These are phyloP conservation scores for Sarcophaga bullata DNA, from an alignment of 1,140 invertebrate genomes.

Conservation along the genomic window DNA sequence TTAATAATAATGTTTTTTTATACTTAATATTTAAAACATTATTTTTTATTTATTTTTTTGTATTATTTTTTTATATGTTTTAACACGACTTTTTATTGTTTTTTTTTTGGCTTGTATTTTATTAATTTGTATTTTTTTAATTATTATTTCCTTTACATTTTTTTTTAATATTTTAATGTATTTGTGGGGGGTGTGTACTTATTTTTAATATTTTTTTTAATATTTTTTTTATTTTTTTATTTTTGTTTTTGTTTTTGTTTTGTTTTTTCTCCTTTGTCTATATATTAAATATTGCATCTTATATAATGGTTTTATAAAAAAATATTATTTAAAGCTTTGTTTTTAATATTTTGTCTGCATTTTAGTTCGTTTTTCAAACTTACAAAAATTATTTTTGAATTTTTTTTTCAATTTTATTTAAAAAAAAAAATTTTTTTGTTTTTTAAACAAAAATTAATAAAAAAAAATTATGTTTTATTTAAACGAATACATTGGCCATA, in stretches of 20 bases:
- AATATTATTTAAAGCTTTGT: constrained; percentile 40
- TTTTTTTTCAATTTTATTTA: neutral
- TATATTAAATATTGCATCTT: constrained; percentile 39
- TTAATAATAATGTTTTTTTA: too few species aligned
- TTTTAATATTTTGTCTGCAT: constrained; percentile 35
- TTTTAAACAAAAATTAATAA: neutral
- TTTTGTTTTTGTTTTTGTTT: constrained; percentile 22
- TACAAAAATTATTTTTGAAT: constrained; percentile 29
- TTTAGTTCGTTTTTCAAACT: constrained; percentile 42
- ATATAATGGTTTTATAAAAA: constrained; percentile 42
- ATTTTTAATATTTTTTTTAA: constrained; percentile 27
- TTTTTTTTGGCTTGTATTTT: neutral
- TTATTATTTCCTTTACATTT: neutral
- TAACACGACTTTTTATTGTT: neutral
- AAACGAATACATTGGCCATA: too few species aligned
- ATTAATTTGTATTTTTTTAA: neutral
- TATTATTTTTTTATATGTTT: too few species aligned
- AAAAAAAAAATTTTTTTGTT: too few species aligned
- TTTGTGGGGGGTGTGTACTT: neutral
- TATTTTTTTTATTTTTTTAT: constrained; percentile 1
- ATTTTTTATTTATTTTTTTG: too few species aligned
- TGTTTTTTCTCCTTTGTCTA: constrained; percentile 28
- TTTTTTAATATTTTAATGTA: neutral
- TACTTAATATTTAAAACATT: too few species aligned
- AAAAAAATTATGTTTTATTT: neutral